These are phyloP conservation scores for Ctenomys sociabilis DNA, from an alignment of 2,113 vertebrate genomes.

Conservation along the genomic window DNA sequence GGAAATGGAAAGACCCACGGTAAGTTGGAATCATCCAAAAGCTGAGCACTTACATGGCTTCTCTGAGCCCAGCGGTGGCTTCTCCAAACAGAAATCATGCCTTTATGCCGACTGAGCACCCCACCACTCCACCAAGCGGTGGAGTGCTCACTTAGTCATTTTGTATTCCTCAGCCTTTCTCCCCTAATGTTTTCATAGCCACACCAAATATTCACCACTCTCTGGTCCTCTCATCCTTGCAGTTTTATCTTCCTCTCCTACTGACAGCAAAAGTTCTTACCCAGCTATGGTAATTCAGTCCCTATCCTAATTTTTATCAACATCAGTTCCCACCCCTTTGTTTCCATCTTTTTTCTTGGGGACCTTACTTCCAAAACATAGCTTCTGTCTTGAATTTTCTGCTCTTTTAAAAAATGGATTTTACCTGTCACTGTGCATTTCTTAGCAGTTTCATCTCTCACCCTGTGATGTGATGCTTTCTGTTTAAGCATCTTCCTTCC, in stretches of 20 bases:
- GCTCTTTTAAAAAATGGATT: neutral
- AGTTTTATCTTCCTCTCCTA: neutral
- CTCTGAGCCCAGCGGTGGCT: neutral
- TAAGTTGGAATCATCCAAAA: neutral
- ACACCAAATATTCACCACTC: neutral
- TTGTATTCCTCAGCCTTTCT: neutral
- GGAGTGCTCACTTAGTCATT: neutral
- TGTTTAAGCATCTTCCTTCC: constrained; percentile 19
- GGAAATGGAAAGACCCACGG: neutral
- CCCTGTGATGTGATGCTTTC: neutral
- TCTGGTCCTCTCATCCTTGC: neutral
- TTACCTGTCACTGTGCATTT: neutral
- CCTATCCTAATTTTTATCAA: neutral
- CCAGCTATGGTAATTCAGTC: neutral
- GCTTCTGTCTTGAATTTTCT: neutral
- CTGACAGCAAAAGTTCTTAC: neutral
- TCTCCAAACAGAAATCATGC: neutral
- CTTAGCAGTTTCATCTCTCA: constrained; percentile 38
- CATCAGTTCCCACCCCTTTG: neutral
- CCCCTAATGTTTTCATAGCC: neutral
- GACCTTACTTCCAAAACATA: neutral
- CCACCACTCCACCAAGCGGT: no score
- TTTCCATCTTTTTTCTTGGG: constrained; percentile 18
- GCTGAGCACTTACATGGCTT: neutral
- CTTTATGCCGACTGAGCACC: neutral